Conservation (phyloP, 2,888 invertebrate species). For the Pandemis corylana region DNA sequence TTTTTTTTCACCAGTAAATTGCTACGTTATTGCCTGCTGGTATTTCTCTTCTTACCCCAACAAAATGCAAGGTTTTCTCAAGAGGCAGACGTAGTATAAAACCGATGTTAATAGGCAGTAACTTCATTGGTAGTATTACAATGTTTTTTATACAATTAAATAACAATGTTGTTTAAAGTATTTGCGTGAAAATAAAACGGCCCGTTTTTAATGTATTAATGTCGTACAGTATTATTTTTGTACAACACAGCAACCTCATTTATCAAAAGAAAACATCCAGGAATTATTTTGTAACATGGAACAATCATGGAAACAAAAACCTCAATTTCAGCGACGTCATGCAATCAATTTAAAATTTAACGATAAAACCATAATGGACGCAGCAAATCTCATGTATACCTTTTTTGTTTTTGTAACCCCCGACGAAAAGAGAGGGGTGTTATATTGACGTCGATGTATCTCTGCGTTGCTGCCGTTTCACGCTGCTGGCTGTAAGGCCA, state of each 20-base stretch:
- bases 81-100: no score
- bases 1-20: no score
- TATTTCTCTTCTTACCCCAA: no score
- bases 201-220: background rate
- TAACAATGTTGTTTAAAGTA: background rate
- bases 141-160: no score
- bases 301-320: slow-evolving; percentile 1
- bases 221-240: background rate
- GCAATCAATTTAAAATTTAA: background rate
- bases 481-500: no score
- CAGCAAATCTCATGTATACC: background rate
- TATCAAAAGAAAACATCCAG: slow-evolving; percentile 1
- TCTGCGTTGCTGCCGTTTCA: no score
- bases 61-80: no score
- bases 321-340: background rate
- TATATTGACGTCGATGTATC: no score
- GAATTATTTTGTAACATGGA: background rate
- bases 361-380: background rate
- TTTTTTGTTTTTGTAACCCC: background rate
- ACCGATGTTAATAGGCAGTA: no score
- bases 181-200: background rate
- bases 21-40: no score
- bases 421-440: background rate
- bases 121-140: no score
- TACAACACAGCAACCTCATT: slow-evolving; percentile 1